Percentiles rank a stretch among this genome's conserved stretches.
These are phyloP conservation scores for Staurois parvus DNA, from an alignment of 2,797 vertebrate species.

Conservation along the genomic window DNA sequence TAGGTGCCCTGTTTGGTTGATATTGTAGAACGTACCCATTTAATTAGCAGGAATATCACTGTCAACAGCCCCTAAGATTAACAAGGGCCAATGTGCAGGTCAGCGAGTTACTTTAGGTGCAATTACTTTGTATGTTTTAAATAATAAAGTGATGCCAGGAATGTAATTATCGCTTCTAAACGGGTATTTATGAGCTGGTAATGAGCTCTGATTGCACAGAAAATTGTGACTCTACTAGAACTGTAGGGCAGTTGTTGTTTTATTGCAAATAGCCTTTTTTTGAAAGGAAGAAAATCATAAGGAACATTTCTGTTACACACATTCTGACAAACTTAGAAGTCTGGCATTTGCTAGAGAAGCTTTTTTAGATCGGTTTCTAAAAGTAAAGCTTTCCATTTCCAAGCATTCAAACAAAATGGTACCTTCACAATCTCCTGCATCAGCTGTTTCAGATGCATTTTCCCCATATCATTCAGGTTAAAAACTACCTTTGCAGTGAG, in stretches of 20 bases:
- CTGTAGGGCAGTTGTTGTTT: not conserved
- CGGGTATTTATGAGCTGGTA: not conserved
- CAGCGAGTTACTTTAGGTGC: not conserved
- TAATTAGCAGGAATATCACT: conserved; percentile 18
- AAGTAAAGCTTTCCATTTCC: too few relatives aligned
- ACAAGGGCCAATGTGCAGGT: not conserved
- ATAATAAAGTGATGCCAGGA: not conserved
- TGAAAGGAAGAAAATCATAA: too few relatives aligned
- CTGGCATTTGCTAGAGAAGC: too few relatives aligned
- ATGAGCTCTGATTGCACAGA: not conserved
- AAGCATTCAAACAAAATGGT: too few relatives aligned
- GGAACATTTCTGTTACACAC: too few relatives aligned
- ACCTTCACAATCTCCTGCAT: too few relatives aligned
- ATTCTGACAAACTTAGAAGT: too few relatives aligned
- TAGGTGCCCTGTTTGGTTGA: not conserved
- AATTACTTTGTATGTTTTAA: conserved; percentile 9
- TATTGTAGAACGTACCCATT: not conserved
- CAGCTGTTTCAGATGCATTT: too few relatives aligned
- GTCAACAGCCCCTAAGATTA: not conserved
- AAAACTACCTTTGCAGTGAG: too few relatives aligned
- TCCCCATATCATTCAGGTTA: too few relatives aligned
- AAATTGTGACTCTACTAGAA: not conserved
- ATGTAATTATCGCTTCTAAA: conserved; percentile 5
- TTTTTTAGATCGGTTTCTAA: too few relatives aligned
- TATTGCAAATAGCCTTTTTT: too few relatives aligned